These are phyloP conservation scores for Ifrita kowaldi DNA, from an alignment of 2,113 vertebrate species.

Conservation along the genomic window DNA sequence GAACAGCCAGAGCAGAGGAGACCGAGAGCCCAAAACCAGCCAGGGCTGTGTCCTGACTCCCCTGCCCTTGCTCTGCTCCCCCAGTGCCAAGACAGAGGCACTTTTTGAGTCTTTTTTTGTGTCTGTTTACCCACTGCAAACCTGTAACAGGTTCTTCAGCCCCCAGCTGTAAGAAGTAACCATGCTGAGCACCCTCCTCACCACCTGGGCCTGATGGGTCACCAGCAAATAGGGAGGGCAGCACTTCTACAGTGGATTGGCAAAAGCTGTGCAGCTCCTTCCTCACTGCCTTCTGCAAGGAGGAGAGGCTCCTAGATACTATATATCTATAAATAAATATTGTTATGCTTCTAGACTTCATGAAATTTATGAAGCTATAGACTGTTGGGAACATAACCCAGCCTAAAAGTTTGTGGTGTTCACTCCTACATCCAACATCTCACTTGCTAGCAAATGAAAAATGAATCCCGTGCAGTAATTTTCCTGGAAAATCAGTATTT, in stretches of 20 bases:
- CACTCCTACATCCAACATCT: accelerated
- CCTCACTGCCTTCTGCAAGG: neutral
- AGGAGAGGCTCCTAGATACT: neutral
- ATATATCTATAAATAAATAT: accelerated
- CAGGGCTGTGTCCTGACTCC: neutral
- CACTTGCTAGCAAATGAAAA: neutral
- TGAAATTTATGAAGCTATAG: accelerated
- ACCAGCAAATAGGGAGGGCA: neutral
- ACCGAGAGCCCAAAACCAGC: neutral
- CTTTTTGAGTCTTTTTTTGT: neutral
- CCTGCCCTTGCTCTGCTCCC: neutral
- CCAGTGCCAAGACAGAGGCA: neutral
- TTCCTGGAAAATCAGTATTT: neutral
- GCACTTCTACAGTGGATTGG: too few relatives aligned
- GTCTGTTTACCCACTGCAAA: accelerated
- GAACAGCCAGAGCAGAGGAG: neutral
- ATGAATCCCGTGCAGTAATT: neutral
- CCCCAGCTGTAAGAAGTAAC: neutral
- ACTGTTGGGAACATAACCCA: neutral
- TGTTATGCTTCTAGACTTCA: neutral
- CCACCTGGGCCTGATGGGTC: neutral
- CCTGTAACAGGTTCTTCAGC: neutral
- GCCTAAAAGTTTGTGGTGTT: neutral
- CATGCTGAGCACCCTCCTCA: neutral
- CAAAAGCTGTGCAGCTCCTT: neutral